These are phyloP conservation scores for Enteromius radiatus DNA, from an alignment of 2,797 vertebrate genomes.

Conservation along the genomic window DNA sequence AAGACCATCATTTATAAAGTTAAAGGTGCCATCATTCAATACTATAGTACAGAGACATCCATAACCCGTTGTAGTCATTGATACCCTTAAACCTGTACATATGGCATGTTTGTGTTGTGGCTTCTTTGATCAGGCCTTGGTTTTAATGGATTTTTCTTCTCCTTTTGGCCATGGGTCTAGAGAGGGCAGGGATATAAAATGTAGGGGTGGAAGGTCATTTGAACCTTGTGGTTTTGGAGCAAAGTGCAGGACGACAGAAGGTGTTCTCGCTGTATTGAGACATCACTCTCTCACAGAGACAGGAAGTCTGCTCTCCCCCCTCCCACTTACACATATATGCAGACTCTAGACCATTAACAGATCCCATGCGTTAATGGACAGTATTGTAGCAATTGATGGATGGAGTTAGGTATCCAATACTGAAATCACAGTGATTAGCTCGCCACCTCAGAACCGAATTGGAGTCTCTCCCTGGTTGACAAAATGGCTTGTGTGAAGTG, in stretches of 20 bases:
- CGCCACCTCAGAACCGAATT: slow-evolving; percentile 55
- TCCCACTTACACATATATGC: slow-evolving; percentile 61
- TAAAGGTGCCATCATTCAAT: slow-evolving; percentile 81
- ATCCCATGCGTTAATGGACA: slow-evolving; percentile 70
- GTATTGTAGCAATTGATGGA: slow-evolving; percentile 54
- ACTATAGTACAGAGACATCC: slow-evolving; percentile 68
- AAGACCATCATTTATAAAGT: slow-evolving; percentile 75
- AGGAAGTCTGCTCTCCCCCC: slow-evolving; percentile 61
- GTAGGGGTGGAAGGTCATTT: slow-evolving; percentile 65
- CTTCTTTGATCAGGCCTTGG: slow-evolving; percentile 76
- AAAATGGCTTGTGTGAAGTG: slow-evolving; percentile 27
- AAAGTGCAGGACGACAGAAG: slow-evolving; percentile 79
- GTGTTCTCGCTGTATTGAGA: slow-evolving; percentile 62
- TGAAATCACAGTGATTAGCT: slow-evolving; percentile 53
- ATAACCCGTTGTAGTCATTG: slow-evolving; percentile 73
- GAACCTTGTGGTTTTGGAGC: slow-evolving; percentile 82
- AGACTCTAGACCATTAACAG: slow-evolving; percentile 70
- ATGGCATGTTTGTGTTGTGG: slow-evolving; percentile 73
- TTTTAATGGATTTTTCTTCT: slow-evolving; percentile 74
- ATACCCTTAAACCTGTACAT: slow-evolving; percentile 78
- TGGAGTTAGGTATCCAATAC: slow-evolving; percentile 68
- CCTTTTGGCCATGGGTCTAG: slow-evolving; percentile 61
- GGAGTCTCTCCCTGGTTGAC: slow-evolving; percentile 38
- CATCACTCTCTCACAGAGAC: slow-evolving; percentile 58
- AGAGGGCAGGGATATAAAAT: slow-evolving; percentile 47